phyloP scores from a whole-genome alignment of 2,888 invertebrate genomes.

The Phalera bucephala region DNA sequence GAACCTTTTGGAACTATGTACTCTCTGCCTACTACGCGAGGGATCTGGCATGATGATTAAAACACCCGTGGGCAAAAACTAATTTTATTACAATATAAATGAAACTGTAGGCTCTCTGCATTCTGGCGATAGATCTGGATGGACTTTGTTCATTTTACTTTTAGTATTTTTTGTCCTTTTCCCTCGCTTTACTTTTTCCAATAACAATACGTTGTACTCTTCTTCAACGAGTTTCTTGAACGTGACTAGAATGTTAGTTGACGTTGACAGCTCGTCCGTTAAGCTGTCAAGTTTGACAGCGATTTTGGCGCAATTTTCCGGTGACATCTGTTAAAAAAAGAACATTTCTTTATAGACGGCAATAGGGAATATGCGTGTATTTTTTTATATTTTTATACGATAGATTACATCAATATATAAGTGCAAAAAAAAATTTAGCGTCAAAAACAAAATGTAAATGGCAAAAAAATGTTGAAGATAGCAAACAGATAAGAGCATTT shows the following conservation, averaged over 20 bases:
- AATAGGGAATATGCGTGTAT: too few species aligned
- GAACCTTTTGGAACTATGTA: too few species aligned
- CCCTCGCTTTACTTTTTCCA: constrained; percentile 37
- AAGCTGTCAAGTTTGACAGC: constrained; percentile 58
- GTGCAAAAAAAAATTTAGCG: too few species aligned
- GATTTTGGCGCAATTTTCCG: constrained; percentile 56
- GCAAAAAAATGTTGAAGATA: too few species aligned
- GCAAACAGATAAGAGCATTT: too few species aligned
- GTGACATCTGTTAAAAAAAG: constrained; percentile 48
- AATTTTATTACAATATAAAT: constrained; percentile 43
- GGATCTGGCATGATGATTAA: too few species aligned
- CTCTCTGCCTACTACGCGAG: too few species aligned
- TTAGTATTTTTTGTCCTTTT: constrained; percentile 35
- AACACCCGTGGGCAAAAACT: too few species aligned
- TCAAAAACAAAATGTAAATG: too few species aligned
- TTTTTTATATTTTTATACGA: too few species aligned
- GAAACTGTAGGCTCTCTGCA: constrained; percentile 50
- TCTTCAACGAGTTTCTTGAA: constrained; percentile 52
- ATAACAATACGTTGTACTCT: constrained; percentile 45
- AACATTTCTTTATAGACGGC: constrained; percentile 1
- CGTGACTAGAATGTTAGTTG: constrained; percentile 32
- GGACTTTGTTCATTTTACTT: constrained; percentile 39
- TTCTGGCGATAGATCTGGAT: constrained; percentile 40
- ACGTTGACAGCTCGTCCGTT: constrained; percentile 29
- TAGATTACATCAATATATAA: too few species aligned